Evolutionary conservation across 2,113 vertebrate genomes (phyloP), one percentile per base, ranked within the genome.

Genomic region (Plestiodon gilberti): DNA sequence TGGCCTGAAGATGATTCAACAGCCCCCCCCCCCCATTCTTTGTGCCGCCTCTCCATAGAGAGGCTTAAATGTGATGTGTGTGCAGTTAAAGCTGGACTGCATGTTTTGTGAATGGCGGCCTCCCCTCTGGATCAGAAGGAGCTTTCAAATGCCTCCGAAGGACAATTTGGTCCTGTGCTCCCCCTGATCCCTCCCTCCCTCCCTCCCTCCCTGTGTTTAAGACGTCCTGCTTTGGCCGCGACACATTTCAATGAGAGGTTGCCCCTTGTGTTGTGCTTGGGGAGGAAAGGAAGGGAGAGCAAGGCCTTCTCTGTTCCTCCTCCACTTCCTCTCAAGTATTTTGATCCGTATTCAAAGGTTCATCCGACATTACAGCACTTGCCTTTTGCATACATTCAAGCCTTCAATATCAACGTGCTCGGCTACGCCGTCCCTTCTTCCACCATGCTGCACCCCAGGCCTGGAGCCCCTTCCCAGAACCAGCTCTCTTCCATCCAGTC

Each of bases 101-200:
- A 96, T 95, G 94, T 96, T 97, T 95, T 94, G 90, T 87, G 92
- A 94, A 96, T 93, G 91, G 78, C 90, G 90, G 90, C 91, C 89
- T 90, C 92, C 94, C 88, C 87, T 85, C 90, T 43, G 18, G 38
- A 96, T 92, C 15, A 82, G 89, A n/a, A 94, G 93, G 71, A 89
- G 92, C 82, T 92, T 91, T 93, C 84, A 86, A 90, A 87, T n/a
- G 25, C 88, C 91, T 88, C 76, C 87, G 91, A 92, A 90, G 88
- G 79, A 10, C 86, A 78, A 77, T 87, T 92, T 76, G 65, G 14
- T 43, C 90, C 90, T 86, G 48, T 40, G 84, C 73, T 0, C 57
- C 85, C 70, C n/a, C n/a, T n/a, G n/a, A n/a, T n/a, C n/a, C n/a
- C n/a, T n/a, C n/a, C n/a, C n/a, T n/a, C n/a, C n/a, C n/a, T n/a